A percentile compares a stretch with the other conserved stretches of the same genome.
Conservation (phyloP, 2,888 invertebrate species). For the Clanis bilineata region DNA sequence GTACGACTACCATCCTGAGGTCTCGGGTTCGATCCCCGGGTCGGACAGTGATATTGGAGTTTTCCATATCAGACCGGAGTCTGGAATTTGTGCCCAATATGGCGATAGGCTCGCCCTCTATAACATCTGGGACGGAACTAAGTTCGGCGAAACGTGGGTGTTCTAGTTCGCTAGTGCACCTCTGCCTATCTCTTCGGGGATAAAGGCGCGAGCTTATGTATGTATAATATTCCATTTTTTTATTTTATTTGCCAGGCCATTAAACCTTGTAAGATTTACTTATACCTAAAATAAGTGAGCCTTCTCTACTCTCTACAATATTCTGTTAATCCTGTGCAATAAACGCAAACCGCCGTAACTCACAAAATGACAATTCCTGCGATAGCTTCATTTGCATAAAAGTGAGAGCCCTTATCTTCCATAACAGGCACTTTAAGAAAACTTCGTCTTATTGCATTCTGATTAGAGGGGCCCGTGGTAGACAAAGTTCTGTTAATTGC, state of each 20-base stretch:
- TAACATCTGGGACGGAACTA: too few relatives aligned
- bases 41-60: too few relatives aligned
- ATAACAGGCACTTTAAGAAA: slow-evolving; percentile 73
- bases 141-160: too few relatives aligned
- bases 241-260: neutral
- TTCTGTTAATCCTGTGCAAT: neutral
- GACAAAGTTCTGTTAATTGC: slow-evolving; percentile 45
- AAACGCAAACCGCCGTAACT: slow-evolving; percentile 35
- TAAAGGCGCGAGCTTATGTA: too few relatives aligned
- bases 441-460: slow-evolving; percentile 74
- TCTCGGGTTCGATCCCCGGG: too few relatives aligned
- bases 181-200: too few relatives aligned
- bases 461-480: slow-evolving; percentile 49
- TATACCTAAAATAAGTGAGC: neutral
- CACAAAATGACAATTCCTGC: slow-evolving; percentile 51
- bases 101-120: too few relatives aligned
- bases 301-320: neutral
- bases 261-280: neutral
- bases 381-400: slow-evolving; percentile 70
- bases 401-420: slow-evolving; percentile 71
- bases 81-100: too few relatives aligned
- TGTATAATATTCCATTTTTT: neutral
- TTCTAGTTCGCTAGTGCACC: too few relatives aligned
- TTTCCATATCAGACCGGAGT: too few relatives aligned
- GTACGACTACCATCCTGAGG: too few relatives aligned